A percentile compares a stretch with the other conserved stretches of the same genome.
Evolutionary conservation across 2,113 vertebrate species (phyloP).

Genomic region (Scolopax mira): DNA sequence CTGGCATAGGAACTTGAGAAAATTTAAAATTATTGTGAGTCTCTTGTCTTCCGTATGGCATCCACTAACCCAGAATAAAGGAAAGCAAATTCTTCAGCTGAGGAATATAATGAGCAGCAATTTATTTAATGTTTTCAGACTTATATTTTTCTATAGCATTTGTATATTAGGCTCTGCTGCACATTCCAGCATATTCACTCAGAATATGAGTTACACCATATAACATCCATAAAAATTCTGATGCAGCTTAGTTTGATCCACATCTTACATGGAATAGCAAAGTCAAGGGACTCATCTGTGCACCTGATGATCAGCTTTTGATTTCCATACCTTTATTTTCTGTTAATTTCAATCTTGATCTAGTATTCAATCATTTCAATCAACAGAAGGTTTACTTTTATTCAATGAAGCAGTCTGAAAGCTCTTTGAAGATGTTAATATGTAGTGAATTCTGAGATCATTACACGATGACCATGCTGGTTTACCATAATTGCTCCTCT

Average conservation of each 20-base stretch:
- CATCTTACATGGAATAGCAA: neutral
- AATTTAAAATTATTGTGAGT: neutral
- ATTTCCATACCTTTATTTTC: neutral
- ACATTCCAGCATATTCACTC: neutral
- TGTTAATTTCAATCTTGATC: neutral
- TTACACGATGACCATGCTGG: neutral
- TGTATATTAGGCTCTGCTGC: neutral
- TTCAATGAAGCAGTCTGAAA: neutral
- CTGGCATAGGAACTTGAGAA: neutral
- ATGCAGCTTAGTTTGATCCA: neutral
- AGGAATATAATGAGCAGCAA: neutral
- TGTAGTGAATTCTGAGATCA: neutral
- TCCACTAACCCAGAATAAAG: neutral
- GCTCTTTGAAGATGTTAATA: neutral
- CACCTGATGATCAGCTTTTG: neutral
- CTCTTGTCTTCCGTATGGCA: neutral
- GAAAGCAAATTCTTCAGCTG: neutral
- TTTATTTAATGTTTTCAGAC: neutral
- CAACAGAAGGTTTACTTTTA: neutral
- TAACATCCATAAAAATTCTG: neutral
- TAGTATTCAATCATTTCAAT: neutral
- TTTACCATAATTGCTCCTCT: neutral
- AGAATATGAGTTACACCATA: too few relatives aligned
- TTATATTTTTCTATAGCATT: neutral
- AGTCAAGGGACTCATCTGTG: neutral